Evolutionary conservation across 2,113 vertebrate genomes (phyloP), one percentile per base, ranked within the genome.

Genomic region (Gambusia holbrooki): DNA sequence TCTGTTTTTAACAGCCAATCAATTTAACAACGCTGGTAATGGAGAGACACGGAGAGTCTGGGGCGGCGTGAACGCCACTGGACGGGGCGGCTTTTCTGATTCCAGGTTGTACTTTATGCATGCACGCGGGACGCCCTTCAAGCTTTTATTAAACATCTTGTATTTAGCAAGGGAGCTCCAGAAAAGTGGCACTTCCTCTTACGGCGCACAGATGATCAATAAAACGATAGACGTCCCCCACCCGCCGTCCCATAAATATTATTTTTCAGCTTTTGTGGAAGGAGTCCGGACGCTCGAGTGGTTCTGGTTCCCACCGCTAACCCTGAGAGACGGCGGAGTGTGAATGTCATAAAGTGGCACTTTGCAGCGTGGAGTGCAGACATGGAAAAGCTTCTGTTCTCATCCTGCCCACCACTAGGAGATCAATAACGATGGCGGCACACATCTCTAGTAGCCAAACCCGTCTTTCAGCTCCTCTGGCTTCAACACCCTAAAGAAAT

Each of bases 11-110:
- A 90, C 87, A 90, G 87, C 84, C 86, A 90, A 90, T 93, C 92
- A 92, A 93, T 94, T 88, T 82, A 90, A 94, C 93, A 93, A 88
- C 83, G 91, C 89, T 84, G 88, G 91, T 93, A 94, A 93, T 93
- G 93, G 92, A 93, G 84, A 87, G 87, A 90, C 86, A 85, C 69
- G 2, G 90, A 45, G 80, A 80, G 88, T 92, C 88, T 81, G 81
- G 88, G 88, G n/a, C 69, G 83, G 69, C 66, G 72, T 74, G 83
- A 84, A 82, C 69, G 67, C 69, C 51, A 74, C 66, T 37, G 28
- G 74, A 63, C 69, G 48, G 78, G 33, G 32, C 15, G 10, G 77
- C 45, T 67, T 81, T 37, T 78, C 37, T 87, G 77, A 87, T 81
- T 71, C 66, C 68, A 60, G 40, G 60, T 63, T 1, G n/a, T 62